A percentile compares a stretch with the other conserved stretches of the same genome.
Evolutionary conservation across 2,888 invertebrate species (phyloP).

Genomic region (Ornithoptera alexandrae): DNA sequence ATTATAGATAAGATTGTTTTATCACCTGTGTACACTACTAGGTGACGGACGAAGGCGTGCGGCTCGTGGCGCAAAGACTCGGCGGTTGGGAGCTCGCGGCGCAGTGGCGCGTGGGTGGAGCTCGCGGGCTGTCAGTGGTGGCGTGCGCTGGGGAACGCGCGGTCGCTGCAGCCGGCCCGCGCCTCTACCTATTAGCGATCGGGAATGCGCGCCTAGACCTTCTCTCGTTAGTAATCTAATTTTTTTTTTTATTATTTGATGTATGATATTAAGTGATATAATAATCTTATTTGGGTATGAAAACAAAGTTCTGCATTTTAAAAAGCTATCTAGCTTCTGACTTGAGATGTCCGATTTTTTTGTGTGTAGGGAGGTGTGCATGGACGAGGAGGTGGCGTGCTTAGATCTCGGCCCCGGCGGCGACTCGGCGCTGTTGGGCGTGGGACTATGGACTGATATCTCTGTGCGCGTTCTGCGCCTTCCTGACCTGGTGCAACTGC

Average conservation of each 20-base stretch:
- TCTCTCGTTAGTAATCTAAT: slow-evolving; percentile 22
- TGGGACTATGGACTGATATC: slow-evolving; percentile 98
- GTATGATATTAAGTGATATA: too few relatives aligned
- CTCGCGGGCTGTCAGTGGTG: slow-evolving; percentile 91
- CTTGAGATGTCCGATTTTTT: too few relatives aligned
- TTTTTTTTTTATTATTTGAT: too few relatives aligned
- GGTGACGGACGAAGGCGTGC: slow-evolving; percentile 79
- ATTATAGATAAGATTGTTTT: too few relatives aligned
- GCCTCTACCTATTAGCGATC: slow-evolving; percentile 65
- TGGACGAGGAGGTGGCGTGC: slow-evolving; percentile 98
- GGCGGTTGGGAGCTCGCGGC: slow-evolving; percentile 67
- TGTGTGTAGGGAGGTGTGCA: slow-evolving; percentile 79
- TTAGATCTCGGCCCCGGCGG: slow-evolving; percentile 91
- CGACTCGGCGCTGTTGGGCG: slow-evolving; percentile 88
- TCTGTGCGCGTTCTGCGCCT: slow-evolving; percentile 92
- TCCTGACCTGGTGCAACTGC: slow-evolving; percentile 89
- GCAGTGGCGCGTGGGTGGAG: slow-evolving; percentile 86
- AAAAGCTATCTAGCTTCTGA: too few relatives aligned
- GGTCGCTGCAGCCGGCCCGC: slow-evolving; percentile 93
- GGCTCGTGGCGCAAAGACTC: slow-evolving; percentile 56
- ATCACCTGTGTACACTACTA: slow-evolving; percentile 35
- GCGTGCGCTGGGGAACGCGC: slow-evolving; percentile 89
- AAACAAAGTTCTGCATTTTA: too few relatives aligned
- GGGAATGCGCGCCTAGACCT: slow-evolving; percentile 33
- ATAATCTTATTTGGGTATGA: too few relatives aligned